These are phyloP conservation scores for Morone saxatilis DNA, from an alignment of 2,113 vertebrate species.

Conservation along the genomic window DNA sequence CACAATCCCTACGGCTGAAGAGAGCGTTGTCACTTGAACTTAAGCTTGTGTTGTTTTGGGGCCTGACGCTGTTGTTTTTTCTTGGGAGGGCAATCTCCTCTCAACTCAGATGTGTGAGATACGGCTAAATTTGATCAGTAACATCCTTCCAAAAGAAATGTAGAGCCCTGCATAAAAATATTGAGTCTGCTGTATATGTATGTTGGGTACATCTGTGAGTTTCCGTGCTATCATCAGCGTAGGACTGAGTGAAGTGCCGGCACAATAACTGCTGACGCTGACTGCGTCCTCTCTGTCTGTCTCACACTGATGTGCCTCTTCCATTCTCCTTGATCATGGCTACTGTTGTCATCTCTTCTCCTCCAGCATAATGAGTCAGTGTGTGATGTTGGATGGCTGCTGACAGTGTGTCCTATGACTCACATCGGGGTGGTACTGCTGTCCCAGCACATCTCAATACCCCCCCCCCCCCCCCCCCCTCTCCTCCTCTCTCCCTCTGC, in stretches of 20 bases:
- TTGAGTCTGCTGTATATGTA: neutral
- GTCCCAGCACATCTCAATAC: conserved; percentile 71
- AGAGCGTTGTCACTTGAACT: neutral
- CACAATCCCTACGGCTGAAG: neutral
- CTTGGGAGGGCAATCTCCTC: neutral
- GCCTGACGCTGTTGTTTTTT: neutral
- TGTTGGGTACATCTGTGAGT: conserved; percentile 20
- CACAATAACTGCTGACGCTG: conserved; percentile 58
- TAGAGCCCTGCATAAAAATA: neutral
- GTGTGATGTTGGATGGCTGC: conserved; percentile 74
- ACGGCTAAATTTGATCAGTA: neutral
- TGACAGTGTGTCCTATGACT: conserved; percentile 77
- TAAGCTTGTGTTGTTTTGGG: neutral
- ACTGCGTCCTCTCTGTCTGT: conserved; percentile 48
- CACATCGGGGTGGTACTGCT: conserved; percentile 70
- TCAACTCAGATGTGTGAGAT: neutral
- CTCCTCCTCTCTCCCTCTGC: conserved; percentile 15
- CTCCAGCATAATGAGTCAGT: conserved; percentile 76
- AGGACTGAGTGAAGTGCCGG: conserved; percentile 14
- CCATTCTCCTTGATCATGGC: conserved; percentile 71
- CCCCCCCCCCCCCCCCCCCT: neutral
- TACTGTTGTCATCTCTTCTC: conserved; percentile 70
- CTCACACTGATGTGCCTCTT: conserved; percentile 48
- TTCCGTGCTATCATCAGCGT: neutral
- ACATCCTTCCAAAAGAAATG: neutral